phyloP scores from a whole-genome alignment of 2,888 invertebrate genomes.

The Stegana nigrithorax region DNA sequence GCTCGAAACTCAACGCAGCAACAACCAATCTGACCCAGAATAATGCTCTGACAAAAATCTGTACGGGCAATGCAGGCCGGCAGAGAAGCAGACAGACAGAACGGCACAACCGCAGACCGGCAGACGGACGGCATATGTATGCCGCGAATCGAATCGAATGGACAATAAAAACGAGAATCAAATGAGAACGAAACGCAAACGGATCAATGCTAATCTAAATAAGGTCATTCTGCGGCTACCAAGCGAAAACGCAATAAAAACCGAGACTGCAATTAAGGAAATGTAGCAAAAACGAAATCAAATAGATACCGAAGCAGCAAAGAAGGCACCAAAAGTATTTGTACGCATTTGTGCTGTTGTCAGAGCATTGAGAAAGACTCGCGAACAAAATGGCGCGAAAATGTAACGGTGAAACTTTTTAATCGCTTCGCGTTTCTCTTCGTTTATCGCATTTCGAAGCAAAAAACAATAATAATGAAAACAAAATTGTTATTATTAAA shows the following conservation, averaged over 20 bases:
- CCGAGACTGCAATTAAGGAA: background rate
- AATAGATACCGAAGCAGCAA: background rate
- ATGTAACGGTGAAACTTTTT: slow-evolving; percentile 49
- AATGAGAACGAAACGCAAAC: slow-evolving; percentile 34
- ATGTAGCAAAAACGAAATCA: background rate
- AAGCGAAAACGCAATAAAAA: background rate
- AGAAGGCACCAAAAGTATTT: slow-evolving; percentile 31
- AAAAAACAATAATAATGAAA: too few relatives aligned
- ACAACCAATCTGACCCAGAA: too few relatives aligned
- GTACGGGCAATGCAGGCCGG: too few relatives aligned
- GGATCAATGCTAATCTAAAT: slow-evolving; percentile 55
- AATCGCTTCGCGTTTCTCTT: slow-evolving; percentile 40
- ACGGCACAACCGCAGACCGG: too few relatives aligned
- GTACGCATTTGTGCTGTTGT: slow-evolving; percentile 10
- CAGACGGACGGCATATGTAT: slow-evolving; percentile 2
- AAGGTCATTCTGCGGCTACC: slow-evolving; percentile 48
- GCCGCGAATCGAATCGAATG: too few relatives aligned
- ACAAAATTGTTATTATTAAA: too few relatives aligned
- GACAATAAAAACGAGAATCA: too few relatives aligned
- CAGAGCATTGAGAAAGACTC: slow-evolving; percentile 43
- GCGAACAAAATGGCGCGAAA: slow-evolving; percentile 47
- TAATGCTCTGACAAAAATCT: too few relatives aligned
- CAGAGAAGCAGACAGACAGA: background rate
- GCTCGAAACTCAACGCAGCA: too few relatives aligned
- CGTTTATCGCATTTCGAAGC: background rate